Base-by-base conservation (phyloP, 2,113 vertebrate species). In the Struthio camelus region DNA sequence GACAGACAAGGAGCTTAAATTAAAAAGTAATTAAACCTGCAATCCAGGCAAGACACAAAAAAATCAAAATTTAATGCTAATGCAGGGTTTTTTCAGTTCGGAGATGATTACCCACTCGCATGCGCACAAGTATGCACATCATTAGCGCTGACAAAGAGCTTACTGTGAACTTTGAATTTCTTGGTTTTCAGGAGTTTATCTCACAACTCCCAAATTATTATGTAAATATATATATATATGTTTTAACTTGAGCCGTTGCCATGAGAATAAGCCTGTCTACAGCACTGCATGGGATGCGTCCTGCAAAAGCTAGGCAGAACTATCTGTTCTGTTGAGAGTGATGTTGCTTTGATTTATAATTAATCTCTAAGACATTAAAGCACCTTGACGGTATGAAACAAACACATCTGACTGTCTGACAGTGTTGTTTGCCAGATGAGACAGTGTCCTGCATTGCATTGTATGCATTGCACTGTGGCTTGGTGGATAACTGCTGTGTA, bases 181-280 rank as follows among this genome's bases (percentile, higher is more conserved):
- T 87, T 91, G 30, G 44, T 90, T 94, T 97, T 56, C 61, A 94
- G 61, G 83, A 96, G 86, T 95, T 95, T 89, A 76, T 94, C 77
- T 89, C 92, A 44, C 85, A 90, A 59, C 30, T 92, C 84, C n/a
- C n/a, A n/a, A n/a, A n/a, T 89, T 70, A 50, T 91, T 93, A 85
- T 87, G 66, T 85, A 94, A 95, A 90, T 95, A n/a, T n/a, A n/a
- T n/a, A n/a, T n/a, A n/a, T n/a, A n/a, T n/a, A n/a, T n/a, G n/a
- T n/a, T 40, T 36, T 62, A 81, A 44, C 73, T 86, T 90, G 70
- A 81, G 44, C 73, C 65, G 61, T 92, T 96, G 84, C 80, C 73
- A 38, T 62, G 65, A 91, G 84, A 94, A 34, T 80, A 64, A 23
- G 16, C 87, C 59, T 90, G 48, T 83, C 77, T 85, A 3, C 50